phyloP scores from a whole-genome alignment of 2,888 invertebrate genomes.

The Monochamus alternatus region DNA sequence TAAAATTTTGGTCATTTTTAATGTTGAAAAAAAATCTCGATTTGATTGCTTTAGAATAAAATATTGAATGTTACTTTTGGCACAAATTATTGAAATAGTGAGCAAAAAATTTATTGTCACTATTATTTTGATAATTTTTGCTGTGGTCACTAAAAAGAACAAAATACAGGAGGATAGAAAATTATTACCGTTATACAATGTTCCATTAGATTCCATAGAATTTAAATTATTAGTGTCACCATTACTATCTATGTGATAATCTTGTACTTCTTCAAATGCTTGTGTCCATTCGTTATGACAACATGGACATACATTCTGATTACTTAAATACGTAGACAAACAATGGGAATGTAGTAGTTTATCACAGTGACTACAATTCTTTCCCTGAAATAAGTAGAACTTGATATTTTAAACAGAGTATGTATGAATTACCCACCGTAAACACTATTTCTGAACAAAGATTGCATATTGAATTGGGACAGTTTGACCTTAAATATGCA shows the following conservation, averaged over 20 bases:
- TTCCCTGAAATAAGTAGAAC: constrained; percentile 15
- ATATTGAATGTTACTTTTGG: no score
- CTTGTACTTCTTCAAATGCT: background rate
- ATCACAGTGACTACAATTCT: constrained; percentile 27
- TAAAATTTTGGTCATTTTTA: no score
- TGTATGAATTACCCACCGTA: constrained; percentile 55
- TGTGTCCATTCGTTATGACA: constrained; percentile 30
- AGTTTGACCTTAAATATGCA: constrained; percentile 59
- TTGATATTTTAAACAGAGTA: background rate
- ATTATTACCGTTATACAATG: no score
- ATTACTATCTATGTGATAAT: background rate
- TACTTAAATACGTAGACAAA: constrained; percentile 31
- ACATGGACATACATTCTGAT: constrained; percentile 24
- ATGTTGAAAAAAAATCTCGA: no score
- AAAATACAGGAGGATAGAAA: no score
- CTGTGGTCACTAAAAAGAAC: no score
- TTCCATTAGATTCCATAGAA: no score
- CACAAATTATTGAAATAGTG: no score
- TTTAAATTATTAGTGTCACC: background rate
- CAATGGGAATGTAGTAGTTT: constrained; percentile 34
- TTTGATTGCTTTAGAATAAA: no score
- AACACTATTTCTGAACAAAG: constrained; percentile 65
- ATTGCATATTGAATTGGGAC: constrained; percentile 60
- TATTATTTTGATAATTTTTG: no score
- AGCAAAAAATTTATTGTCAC: no score